Evolutionary conservation across 2,797 vertebrate species (phyloP).

Genomic region (Hirundo rustica): DNA sequence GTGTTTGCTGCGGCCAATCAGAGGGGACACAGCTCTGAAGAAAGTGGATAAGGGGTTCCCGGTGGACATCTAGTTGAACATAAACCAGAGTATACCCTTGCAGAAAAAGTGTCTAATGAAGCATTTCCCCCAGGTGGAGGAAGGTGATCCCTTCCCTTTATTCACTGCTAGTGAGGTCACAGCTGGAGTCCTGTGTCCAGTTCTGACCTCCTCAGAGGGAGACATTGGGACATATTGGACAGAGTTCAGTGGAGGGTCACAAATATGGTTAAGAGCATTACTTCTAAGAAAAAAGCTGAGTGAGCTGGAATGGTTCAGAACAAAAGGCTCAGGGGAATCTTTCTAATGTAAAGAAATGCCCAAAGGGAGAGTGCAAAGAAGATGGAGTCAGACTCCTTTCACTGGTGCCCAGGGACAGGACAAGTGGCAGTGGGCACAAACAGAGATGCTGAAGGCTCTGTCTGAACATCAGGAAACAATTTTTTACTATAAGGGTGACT

Average conservation of each 20-base stretch:
- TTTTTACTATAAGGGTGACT: not conserved
- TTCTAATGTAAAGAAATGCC: not conserved
- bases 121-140: not conserved
- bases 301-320: not conserved
- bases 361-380: not conserved
- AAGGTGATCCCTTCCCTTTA: not conserved
- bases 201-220: not conserved
- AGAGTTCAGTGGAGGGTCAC: not conserved
- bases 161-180: not conserved
- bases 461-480: not conserved
- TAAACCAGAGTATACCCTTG: not conserved
- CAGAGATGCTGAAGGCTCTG: not conserved
- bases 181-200: not conserved
- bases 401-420: not conserved
- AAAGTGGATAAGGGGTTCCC: not conserved
- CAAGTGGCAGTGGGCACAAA: not conserved
- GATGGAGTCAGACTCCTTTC: not conserved
- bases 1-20: not conserved
- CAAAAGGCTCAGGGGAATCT: not conserved
- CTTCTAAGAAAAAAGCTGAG: not conserved
- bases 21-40: not conserved
- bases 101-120: not conserved
- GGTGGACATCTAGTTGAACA: not conserved
- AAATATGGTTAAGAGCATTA: not conserved
- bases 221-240: not conserved